Evolutionary conservation across 2,113 vertebrate species (phyloP), one percentile per base, ranked within the genome.

Genomic region (Chionomys nivalis): DNA sequence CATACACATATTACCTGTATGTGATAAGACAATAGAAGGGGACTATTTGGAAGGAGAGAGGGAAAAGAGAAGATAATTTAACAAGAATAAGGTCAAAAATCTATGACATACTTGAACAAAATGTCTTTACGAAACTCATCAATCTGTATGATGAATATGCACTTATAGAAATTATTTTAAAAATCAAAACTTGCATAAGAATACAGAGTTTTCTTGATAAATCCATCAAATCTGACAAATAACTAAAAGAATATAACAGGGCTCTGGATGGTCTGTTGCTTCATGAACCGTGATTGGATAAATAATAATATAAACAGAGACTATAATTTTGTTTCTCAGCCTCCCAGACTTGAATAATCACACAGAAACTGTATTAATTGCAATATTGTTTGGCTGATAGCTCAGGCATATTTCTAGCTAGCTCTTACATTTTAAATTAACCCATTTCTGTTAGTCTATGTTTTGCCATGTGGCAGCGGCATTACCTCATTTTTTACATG

Each of bases 171-270:
- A 44, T 65, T 44, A 85, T 85, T 85, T 44, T 65, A 44, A 83
- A 82, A 83, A 63, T 42, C 31, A 79, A 79, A 79, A 52, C 21
- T 19, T 79, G 0, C 31, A 23, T 23, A 81, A 79, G 33, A 55
- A 8, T 36, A 33, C 16, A 77, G 7, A 52, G 31, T 36, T 79
- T 55, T 79, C 47, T 79, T 52, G 49, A 81, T 55, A 81, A 87
- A 87, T 33, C 12, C 78, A 52, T 87, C 79, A 90, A 87, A 82
- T 82, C 85, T 77, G 39, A 72, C 76, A 83, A 16, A 36, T 10
- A 87, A 89, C 36, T 93, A 70, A 90, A 90, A 81, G 14, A 94
- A 65, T 55, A 72, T 77, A n/a, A 87, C 6, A 73, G 17, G 39
- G 13, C 4, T 73, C 39, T 93, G 10, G 5, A 52, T 93, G 5